Base-by-base conservation (phyloP, 1,140 invertebrate genomes). In the Dendroctonus ponderosae region DNA sequence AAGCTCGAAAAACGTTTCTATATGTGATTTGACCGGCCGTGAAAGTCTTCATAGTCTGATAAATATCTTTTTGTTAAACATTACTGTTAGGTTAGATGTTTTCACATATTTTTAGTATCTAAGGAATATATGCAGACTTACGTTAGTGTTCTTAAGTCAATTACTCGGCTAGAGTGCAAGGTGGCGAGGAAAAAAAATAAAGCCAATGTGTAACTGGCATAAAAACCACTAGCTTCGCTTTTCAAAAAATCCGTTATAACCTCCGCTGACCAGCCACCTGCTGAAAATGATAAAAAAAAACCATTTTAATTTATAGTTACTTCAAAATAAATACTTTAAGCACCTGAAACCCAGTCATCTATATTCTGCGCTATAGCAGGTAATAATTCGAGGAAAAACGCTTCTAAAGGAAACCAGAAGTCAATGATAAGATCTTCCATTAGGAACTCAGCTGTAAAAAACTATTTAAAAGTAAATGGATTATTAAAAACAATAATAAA, bases 321-420 rank as follows among this genome's bases (percentile, higher is more conserved):
- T 37, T 9, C 1, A n/a, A 42, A 48, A 64, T 5, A 15, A 46
- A 9, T 11, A 26, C 26, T 6, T 44, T 15, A 64, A 64, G n/a
- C 37, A 64, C 62, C 53, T 40, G 53, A 7, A 12, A 57, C 15
- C 62, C 52, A 64, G 14, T 71, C 62, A 39, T 71, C 65, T 48
- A 74, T 66, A 43, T 51, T 52, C 6, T 71, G 59, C 5, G 70
- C 69, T 5, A 73, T 41, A 51, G 70, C 66, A 4, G 70, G 70
- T n/a, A 76, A 46, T 43, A 67, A 48, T 7, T 52, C 60, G 42
- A 72, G 59, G 0, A 70, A 12, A 6, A 48, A 70, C 6, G 57
- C 42, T 63, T 77, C 74, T 56, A 77, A 61, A 5, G 76, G 76
- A 64, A 75, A 75, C 76, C 76, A 77, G 44, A 77, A 76, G 39